A percentile compares a stretch with the other conserved stretches of the same genome.
Evolutionary conservation across 1,140 invertebrate species (phyloP).

Genomic region (Drosophila watanabei): DNA sequence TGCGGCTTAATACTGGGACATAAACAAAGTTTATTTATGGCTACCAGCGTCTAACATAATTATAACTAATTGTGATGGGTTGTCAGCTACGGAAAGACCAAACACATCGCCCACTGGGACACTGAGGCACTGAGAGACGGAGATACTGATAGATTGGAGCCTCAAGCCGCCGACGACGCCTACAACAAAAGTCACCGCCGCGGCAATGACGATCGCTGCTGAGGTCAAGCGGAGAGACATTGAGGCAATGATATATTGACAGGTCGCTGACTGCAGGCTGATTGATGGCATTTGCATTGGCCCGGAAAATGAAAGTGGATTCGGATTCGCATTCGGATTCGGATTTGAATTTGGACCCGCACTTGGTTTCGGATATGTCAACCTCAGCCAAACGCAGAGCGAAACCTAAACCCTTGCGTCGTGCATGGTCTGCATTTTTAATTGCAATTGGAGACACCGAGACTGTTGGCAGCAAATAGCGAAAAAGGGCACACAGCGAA

Average conservation of each 20-base stretch:
- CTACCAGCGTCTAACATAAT: constrained; percentile 62
- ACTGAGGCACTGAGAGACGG: constrained; percentile 11
- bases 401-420: constrained; percentile 23
- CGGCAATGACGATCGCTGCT: constrained; percentile 21
- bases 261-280: constrained; percentile 49
- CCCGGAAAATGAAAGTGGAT: constrained; percentile 57
- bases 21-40: constrained; percentile 57
- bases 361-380: constrained; percentile 30
- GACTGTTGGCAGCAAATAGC: constrained; percentile 31
- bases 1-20: constrained; percentile 28
- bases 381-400: constrained; percentile 24
- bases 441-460: constrained; percentile 30
- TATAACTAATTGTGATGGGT: constrained; percentile 75
- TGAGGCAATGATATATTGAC: constrained; percentile 67
- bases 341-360: constrained; percentile 15
- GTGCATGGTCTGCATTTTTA: constrained; percentile 72
- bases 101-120: constrained; percentile 54
- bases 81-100: constrained; percentile 50
- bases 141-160: constrained; percentile 10
- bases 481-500: constrained; percentile 25
- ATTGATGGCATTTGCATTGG: constrained; percentile 44
- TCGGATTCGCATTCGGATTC: constrained; percentile 23
- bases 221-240: constrained; percentile 76
- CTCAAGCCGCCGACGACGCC: constrained; percentile 25
- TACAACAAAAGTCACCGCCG: constrained; percentile 55